Evolutionary conservation across 1,140 invertebrate genomes (phyloP).

Genomic region (Euura saliciscinereae): DNA sequence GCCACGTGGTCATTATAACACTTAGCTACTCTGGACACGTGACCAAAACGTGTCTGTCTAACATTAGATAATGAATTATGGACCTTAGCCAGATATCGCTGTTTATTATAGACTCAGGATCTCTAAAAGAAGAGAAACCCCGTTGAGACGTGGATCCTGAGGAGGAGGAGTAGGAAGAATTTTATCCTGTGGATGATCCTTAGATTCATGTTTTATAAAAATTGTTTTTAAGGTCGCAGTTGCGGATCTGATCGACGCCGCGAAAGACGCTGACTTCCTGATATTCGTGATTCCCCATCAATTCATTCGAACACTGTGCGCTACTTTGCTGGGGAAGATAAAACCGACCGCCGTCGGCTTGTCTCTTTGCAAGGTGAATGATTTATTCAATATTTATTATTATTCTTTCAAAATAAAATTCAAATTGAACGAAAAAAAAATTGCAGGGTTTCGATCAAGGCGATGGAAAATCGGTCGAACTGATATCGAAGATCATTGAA

Average conservation of each 20-base stretch:
- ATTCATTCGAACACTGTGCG: constrained; percentile 73
- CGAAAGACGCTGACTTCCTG: constrained; percentile 78
- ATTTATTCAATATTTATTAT: not conserved
- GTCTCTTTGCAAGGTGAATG: constrained; percentile 78
- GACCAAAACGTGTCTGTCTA: too few species aligned
- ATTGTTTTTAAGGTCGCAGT: constrained; percentile 69
- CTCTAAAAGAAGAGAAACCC: too few species aligned
- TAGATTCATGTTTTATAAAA: too few species aligned
- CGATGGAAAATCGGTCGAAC: constrained; percentile 69
- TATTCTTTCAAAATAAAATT: constrained; percentile 10
- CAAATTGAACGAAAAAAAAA: not conserved
- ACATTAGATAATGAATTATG: too few species aligned
- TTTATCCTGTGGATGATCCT: too few species aligned
- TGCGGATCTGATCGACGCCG: constrained; percentile 75
- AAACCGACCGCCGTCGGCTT: constrained; percentile 75
- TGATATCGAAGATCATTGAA: constrained; percentile 79
- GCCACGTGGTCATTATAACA: too few species aligned
- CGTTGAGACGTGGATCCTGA: too few species aligned
- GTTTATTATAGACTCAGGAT: too few species aligned
- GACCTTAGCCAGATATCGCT: too few species aligned
- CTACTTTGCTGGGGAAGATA: constrained; percentile 69
- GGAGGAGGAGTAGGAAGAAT: too few species aligned
- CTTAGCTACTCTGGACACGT: too few species aligned
- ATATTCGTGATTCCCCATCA: constrained; percentile 89
- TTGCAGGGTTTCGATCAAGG: constrained; percentile 71